Evolutionary conservation across 2,888 invertebrate genomes (phyloP).

Genomic region (Andrena fulva): DNA sequence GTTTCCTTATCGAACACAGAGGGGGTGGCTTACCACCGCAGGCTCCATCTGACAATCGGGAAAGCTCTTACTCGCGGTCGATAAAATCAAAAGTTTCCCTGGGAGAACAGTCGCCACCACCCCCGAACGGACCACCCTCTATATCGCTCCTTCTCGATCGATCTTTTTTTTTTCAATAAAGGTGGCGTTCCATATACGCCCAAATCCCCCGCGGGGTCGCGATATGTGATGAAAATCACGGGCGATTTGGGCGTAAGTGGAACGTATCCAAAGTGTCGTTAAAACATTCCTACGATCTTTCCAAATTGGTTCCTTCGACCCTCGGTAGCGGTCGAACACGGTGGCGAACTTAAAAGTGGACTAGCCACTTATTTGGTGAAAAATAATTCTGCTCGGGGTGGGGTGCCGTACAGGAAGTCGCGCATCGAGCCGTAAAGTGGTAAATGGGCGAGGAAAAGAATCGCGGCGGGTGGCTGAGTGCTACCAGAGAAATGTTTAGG

Average conservation of each 20-base stretch:
- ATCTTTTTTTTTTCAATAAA: not conserved
- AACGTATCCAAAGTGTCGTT: no score
- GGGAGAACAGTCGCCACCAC: not conserved
- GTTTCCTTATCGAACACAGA: conserved; percentile 37
- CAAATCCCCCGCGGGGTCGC: no score
- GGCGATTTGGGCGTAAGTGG: no score
- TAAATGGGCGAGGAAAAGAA: conserved; percentile 30
- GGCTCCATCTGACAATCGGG: not conserved
- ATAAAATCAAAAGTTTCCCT: conserved; percentile 29
- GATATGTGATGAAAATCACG: no score
- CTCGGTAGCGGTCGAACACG: no score
- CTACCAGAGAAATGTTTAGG: conserved; percentile 75
- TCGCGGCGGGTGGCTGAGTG: conserved; percentile 75
- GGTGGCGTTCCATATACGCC: no score
- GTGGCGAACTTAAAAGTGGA: no score
- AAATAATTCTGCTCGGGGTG: not conserved
- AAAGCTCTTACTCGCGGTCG: conserved; percentile 52
- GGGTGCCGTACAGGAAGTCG: conserved; percentile 23
- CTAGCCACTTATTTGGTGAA: no score
- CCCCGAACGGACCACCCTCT: not conserved
- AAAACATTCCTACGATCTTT: no score
- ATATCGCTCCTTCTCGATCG: not conserved
- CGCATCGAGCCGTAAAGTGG: conserved; percentile 2
- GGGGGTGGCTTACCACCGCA: conserved; percentile 26
- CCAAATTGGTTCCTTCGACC: no score